phyloP scores from a whole-genome alignment of 1,140 invertebrate species.

The Nixonia krombeini region DNA sequence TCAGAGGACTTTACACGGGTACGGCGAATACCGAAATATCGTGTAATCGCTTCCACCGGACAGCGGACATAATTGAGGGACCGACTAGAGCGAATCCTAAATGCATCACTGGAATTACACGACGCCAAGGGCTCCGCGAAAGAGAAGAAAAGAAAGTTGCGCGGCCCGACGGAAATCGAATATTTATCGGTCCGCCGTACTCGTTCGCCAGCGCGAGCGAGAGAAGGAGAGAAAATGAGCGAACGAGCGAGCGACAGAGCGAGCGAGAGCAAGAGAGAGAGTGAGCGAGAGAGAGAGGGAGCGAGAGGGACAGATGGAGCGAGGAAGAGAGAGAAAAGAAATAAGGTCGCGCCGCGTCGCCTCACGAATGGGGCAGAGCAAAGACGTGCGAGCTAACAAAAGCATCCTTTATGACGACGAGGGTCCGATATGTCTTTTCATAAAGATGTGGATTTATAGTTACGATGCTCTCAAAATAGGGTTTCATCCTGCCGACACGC shows the following conservation, averaged over 20 bases:
- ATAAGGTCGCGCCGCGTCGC: slow-evolving; percentile 24
- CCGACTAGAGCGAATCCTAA: slow-evolving; percentile 52
- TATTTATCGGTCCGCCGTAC: slow-evolving; percentile 38
- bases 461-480: slow-evolving; percentile 18
- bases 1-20: slow-evolving; percentile 51
- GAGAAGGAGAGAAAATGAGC: too few relatives aligned
- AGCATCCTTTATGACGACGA: slow-evolving; percentile 36
- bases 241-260: too few relatives aligned
- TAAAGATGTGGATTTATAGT: slow-evolving; percentile 48
- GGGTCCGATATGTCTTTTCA: slow-evolving; percentile 41
- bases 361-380: neutral
- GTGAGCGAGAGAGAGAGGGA: too few relatives aligned
- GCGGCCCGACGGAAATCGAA: slow-evolving; percentile 45
- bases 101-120: slow-evolving; percentile 55
- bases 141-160: slow-evolving; percentile 46
- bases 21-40: slow-evolving; percentile 51
- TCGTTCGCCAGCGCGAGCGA: slow-evolving; percentile 6
- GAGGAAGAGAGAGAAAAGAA: slow-evolving; percentile 12
- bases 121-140: slow-evolving; percentile 35
- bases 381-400: slow-evolving; percentile 34
- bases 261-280: too few relatives aligned
- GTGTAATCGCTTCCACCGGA: slow-evolving; percentile 51
- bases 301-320: neutral
- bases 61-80: slow-evolving; percentile 53
- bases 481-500: slow-evolving; percentile 6